These are phyloP conservation scores for Flexamia atlantica DNA, from an alignment of 2,888 invertebrate genomes.

Conservation along the genomic window DNA sequence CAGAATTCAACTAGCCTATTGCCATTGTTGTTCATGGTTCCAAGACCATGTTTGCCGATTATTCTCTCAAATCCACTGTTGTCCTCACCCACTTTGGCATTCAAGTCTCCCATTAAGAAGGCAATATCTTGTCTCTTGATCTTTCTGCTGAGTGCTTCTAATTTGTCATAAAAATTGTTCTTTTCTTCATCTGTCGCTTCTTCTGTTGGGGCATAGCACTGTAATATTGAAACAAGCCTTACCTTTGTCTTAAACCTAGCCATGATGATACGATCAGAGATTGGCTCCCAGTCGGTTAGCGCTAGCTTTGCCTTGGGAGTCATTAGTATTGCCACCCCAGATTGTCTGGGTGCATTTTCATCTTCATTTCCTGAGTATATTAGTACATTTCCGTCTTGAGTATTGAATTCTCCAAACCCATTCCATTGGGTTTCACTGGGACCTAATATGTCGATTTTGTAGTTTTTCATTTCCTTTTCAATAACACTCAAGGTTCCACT, in stretches of 20 bases:
- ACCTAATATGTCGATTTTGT: constrained; percentile 9
- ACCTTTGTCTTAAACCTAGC: constrained; percentile 50
- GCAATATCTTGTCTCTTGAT: constrained; percentile 54
- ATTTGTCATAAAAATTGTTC: constrained; percentile 53
- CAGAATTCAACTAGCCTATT: constrained; percentile 47
- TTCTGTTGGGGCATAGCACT: constrained; percentile 64
- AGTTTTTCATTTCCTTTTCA: constrained; percentile 2
- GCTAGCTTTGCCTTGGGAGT: constrained; percentile 7
- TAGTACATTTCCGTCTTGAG: neutral
- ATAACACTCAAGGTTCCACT: neutral
- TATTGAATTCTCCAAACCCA: neutral
- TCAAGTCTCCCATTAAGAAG: constrained; percentile 62
- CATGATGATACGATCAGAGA: constrained; percentile 54
- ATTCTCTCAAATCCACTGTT: constrained; percentile 52
- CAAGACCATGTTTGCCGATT: constrained; percentile 60
- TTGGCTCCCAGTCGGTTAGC: constrained; percentile 59
- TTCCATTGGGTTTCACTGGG: constrained; percentile 27
- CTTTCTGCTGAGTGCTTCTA: neutral
- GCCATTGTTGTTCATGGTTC: constrained; percentile 58
- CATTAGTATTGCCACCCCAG: neutral
- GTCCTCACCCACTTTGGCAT: constrained; percentile 61
- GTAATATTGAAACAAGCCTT: constrained; percentile 61
- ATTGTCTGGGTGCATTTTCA: neutral
- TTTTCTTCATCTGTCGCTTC: constrained; percentile 57
- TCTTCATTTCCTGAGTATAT: neutral